Conservation (phyloP, 1,140 invertebrate species). For the Drosophila chauvacae region DNA sequence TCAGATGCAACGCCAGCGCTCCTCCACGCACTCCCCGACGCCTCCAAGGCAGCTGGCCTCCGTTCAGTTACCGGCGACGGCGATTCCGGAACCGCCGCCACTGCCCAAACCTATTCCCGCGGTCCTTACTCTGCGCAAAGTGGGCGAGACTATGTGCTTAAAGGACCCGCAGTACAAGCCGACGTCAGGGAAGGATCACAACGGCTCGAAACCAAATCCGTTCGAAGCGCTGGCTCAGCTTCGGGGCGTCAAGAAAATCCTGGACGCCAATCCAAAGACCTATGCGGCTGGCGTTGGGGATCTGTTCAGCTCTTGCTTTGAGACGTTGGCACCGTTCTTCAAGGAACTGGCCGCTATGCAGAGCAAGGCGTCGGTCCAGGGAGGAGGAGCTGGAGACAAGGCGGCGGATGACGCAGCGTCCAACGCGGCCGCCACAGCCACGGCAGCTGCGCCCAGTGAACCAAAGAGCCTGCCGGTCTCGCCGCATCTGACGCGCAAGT, state of each 20-base stretch:
- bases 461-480: slow-evolving; percentile 86
- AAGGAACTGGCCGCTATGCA: slow-evolving; percentile 76
- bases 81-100: slow-evolving; percentile 58
- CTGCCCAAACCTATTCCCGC: slow-evolving; percentile 76
- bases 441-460: slow-evolving; percentile 52
- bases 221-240: slow-evolving; percentile 89
- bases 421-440: not conserved
- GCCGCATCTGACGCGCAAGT: slow-evolving; percentile 83
- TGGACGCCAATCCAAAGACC: slow-evolving; percentile 86
- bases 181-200: slow-evolving; percentile 85
- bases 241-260: slow-evolving; percentile 91
- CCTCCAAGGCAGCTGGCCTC: slow-evolving; percentile 61
- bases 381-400: slow-evolving; percentile 13
- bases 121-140: slow-evolving; percentile 86
- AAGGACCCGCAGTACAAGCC: slow-evolving; percentile 92
- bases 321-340: slow-evolving; percentile 88
- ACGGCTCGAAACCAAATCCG: slow-evolving; percentile 86
- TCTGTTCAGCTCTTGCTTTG: slow-evolving; percentile 91
- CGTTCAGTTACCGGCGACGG: slow-evolving; percentile 17
- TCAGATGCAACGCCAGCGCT: slow-evolving; percentile 84
- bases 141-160: slow-evolving; percentile 91
- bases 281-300: slow-evolving; percentile 85
- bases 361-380: slow-evolving; percentile 32
- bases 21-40: slow-evolving; percentile 76
- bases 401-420: slow-evolving; percentile 20